Evolutionary conservation across 1,140 invertebrate genomes (phyloP).

Genomic region (Drosophila eugracilis): DNA sequence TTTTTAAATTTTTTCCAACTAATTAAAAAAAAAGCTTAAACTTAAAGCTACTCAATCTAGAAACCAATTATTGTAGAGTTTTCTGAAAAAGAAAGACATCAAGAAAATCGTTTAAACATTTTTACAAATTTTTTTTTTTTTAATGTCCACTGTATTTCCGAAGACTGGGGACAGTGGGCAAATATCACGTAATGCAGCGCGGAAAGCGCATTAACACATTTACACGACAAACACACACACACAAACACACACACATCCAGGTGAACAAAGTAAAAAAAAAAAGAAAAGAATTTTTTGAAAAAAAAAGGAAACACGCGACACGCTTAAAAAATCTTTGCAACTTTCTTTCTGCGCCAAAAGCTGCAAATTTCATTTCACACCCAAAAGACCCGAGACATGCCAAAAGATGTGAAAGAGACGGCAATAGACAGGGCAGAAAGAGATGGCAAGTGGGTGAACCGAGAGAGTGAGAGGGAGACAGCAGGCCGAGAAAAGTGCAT

Average conservation of each 20-base stretch:
- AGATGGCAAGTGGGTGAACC: neutral
- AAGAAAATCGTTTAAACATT: neutral
- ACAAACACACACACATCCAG: constrained; percentile 14
- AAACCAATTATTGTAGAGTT: no score
- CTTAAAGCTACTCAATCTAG: neutral
- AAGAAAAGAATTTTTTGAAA: neutral
- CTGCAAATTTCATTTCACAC: constrained; percentile 79
- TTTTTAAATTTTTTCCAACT: no score
- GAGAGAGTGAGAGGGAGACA: neutral
- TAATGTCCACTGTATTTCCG: neutral
- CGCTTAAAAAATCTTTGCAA: constrained; percentile 80
- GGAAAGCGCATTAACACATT: constrained; percentile 70
- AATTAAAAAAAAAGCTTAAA: neutral
- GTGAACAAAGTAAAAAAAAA: constrained; percentile 23
- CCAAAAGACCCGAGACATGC: constrained; percentile 49
- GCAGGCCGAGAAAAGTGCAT: constrained; percentile 61
- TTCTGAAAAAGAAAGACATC: no score
- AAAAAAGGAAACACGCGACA: constrained; percentile 54
- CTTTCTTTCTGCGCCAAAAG: constrained; percentile 78
- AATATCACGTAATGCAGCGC: constrained; percentile 68
- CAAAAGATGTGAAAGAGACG: constrained; percentile 17
- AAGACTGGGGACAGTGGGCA: constrained; percentile 26
- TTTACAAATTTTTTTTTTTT: no score
- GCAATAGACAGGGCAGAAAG: neutral
- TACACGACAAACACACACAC: constrained; percentile 30